Evolutionary conservation across 2,797 vertebrate genomes (phyloP).

Genomic region (Poliocrania exsul): DNA sequence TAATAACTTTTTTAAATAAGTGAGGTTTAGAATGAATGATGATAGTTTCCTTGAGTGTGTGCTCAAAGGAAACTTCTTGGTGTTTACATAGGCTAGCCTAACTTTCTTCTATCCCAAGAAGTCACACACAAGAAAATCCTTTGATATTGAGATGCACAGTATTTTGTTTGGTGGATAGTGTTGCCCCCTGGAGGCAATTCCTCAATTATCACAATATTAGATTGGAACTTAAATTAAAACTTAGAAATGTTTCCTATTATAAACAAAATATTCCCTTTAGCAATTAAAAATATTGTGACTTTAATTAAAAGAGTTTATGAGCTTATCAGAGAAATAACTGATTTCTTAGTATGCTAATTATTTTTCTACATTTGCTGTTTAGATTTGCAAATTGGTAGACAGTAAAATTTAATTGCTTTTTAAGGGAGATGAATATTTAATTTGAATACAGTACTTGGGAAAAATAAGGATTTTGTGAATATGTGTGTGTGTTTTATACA

Average conservation of each 20-base stretch:
- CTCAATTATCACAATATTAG: constrained; percentile 49
- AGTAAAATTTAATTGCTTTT: constrained; percentile 69
- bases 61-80: not conserved
- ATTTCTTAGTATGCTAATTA: constrained; percentile 62
- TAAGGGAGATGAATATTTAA: constrained; percentile 67
- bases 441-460: constrained; percentile 42
- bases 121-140: not conserved
- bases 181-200: constrained; percentile 65
- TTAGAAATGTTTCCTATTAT: constrained; percentile 50
- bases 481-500: not conserved
- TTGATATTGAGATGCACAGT: not conserved
- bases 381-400: constrained; percentile 63
- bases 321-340: constrained; percentile 64
- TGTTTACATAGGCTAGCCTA: not conserved
- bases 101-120: not conserved
- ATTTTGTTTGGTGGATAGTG: constrained; percentile 47
- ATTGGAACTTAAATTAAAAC: constrained; percentile 61
- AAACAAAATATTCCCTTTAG: constrained; percentile 66
- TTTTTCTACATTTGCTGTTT: constrained; percentile 64
- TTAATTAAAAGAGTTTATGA: constrained; percentile 70
- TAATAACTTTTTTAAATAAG: not conserved
- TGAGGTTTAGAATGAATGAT: not conserved
- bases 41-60: not conserved
- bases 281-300: constrained; percentile 59
- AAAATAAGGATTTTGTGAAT: not conserved